Evolutionary conservation across 2,888 invertebrate species (phyloP), one percentile per base, ranked within the genome.

Genomic region (Steinernema carpocapsae): DNA sequence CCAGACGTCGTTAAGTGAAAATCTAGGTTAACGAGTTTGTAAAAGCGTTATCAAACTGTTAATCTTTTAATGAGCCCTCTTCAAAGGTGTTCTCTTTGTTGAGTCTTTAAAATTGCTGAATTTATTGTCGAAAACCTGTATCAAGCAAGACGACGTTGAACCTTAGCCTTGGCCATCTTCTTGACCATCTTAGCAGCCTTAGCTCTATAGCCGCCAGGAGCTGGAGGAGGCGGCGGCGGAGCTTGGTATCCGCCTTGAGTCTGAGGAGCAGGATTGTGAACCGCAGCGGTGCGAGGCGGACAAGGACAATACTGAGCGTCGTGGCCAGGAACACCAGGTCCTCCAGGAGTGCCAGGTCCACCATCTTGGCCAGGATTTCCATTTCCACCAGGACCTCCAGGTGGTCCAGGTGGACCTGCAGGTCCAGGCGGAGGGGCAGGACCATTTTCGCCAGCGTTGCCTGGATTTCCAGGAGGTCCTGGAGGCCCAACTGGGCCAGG

Each of bases 281-380:
- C 51, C 6, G 56, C 56, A 12, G 24, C 56, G 3, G 56, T 56
- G 6, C 56, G 56, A 7, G 56, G 56, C 22, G 56, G 56, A 56
- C 56, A 56, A 56, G 56, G 56, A 56, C 56, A 56, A 17, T 56
- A 56, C 56, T 56, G 6, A 3, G 56, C 56, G 22, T 56, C 70
- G 0, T 24, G 4, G n/a, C 42, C 73, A 4, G 56, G 56, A 22
- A n/a, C n/a, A 10, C 56, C 56, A n/a, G 19, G 24, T 24, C 6
- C 22, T 56, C 56, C 56, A 56, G 56, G 56, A 12, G 10, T 3
- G 17, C 48, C 48, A 48, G 48, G 48, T 3, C n/a, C 6, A 4
- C 48, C 48, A 48, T 48, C 48, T 17, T 56, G 56, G 10, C 24
- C 56, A 14, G 56, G 56, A 6, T 6, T 17, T 3, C 56, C 56